Conservation (phyloP, 1,140 invertebrate genomes). For the Proctacanthus coquilletti region DNA sequence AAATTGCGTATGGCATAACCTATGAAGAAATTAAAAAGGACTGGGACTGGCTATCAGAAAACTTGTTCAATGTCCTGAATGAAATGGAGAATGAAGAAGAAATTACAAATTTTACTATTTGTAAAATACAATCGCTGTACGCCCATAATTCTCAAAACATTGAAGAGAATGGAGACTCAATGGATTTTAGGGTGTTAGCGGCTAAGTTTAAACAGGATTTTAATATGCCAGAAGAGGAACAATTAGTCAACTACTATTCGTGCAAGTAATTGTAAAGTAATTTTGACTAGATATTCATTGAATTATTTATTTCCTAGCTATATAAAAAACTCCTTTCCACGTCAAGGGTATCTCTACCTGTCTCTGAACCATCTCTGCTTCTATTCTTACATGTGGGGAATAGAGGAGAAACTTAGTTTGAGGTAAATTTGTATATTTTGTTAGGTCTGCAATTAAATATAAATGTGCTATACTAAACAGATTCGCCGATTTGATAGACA, state of each 20-base stretch:
- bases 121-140: conserved; percentile 73
- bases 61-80: conserved; percentile 72
- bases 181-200: conserved; percentile 23
- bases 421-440: conserved; percentile 35
- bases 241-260: conserved; percentile 85
- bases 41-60: conserved; percentile 87
- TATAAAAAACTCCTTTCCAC: conserved; percentile 79
- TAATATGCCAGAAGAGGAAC: conserved; percentile 83
- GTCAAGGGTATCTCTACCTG: conserved; percentile 92
- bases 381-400: conserved; percentile 85
- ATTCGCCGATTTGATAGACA: conserved; percentile 23
- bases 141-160: conserved; percentile 19
- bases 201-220: conserved; percentile 79
- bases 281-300: no score
- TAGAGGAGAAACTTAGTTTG: conserved; percentile 74
- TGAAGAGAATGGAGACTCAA: conserved; percentile 21
- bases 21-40: conserved; percentile 75
- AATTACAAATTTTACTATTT: conserved; percentile 85
- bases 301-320: conserved; percentile 46
- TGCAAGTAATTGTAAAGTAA: conserved; percentile 78
- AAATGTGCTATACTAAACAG: not conserved
- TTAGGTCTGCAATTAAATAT: not conserved
- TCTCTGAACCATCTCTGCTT: conserved; percentile 93
- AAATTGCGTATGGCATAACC: conserved; percentile 71
- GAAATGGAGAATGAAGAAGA: conserved; percentile 90